Evolutionary conservation across 2,797 vertebrate genomes (phyloP), one percentile per base, ranked within the genome.

Genomic region (Pteronotus mesoamericanus): DNA sequence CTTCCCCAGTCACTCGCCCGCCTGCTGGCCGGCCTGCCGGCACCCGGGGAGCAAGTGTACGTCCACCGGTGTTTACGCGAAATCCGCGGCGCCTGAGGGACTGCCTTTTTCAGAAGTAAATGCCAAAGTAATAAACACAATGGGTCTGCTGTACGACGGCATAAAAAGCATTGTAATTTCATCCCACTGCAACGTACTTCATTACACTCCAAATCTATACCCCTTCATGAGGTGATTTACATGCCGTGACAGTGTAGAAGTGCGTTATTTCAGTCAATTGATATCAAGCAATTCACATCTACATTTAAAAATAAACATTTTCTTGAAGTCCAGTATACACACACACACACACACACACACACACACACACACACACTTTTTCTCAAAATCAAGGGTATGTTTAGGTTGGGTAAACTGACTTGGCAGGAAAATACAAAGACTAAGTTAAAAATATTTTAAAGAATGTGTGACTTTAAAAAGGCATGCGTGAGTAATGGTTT

Each of bases 1-100:
- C 98, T 99, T 99, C 98, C 98, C 98, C 98, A 99, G 98, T 98
- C 99, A 99, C 96, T 95, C 64, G 59, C 79, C 78, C 96, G 64
- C 53, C 89, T 51, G 92, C 46, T 51, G 51, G 55, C 19, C 80
- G 42, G 75, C 95, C n/a, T 51, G 46, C 0, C 29, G 55, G 21
- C 12, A 78, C 75, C 3, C n/a, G 92, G 87, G 95, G 71, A 84
- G 95, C 4, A 91, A 48, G 59, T 18, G 15, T 0, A 34, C 5
- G 39, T n/a, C n/a, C 86, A 64, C 0, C 22, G 16, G 22, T 4
- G 55, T 37, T 75, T 55, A 37, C 26, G 34, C 6, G 24, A 64
- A 92, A 71, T 24, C 42, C 37, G 24, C 0, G 2, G 39, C 37
- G 21, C 21, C 37, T 4, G 64, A 72, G 66, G n/a, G 77, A n/a